Evolutionary conservation across 23 tunicate genomes (phyloP), one percentile per base, ranked within the genome.

Genomic region (Styela plicata): DNA sequence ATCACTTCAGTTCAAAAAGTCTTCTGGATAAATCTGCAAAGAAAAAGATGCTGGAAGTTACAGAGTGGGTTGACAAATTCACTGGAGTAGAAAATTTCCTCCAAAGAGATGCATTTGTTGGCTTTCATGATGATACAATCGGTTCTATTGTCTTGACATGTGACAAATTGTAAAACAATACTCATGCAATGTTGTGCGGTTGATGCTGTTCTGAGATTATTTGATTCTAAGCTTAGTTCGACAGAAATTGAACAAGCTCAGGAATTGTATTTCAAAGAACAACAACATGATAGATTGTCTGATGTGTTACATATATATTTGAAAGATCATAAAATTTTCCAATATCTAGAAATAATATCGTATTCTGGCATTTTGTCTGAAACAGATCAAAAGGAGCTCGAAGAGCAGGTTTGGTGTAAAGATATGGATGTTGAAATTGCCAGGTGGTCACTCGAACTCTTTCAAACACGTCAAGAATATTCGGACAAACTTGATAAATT

Each of bases 391-490:
- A 61, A 36, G 65, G 63, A 69, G 23, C 63, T 89, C 16, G 85
- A 76, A 36, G 32, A 20, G 3, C 24, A 33, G 23, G 22, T 85
- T 32, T 69, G 61, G 3, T 31, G 64, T 1, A 69, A 2, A 1
- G 24, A 28, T 33, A n/a, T 21, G 34, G 64, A 65, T 63, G 62
- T 57, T 22, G 71, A 66, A 27, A 62, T 91, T 5, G 86, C 80
- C 70, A 69, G 86, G 10, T 28, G 86, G n/a, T 80, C 88, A 22
- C 71, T 91, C 18, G 91, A 91, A 78, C 90, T 86, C 62, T 86
- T 91, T 83, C 87, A 83, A 73, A 86, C 90, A 2, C 82, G 82
- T 28, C 80, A 83, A 27, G 87, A 91, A 32, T 89, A 77, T 74
- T 69, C 85, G 0, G 36, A 73, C 74, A 70, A 74, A 36, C 26